A percentile compares a stretch with the other conserved stretches of the same genome.
phyloP scores from a whole-genome alignment of 2,888 invertebrate genomes.

The Mycogona germanica region DNA sequence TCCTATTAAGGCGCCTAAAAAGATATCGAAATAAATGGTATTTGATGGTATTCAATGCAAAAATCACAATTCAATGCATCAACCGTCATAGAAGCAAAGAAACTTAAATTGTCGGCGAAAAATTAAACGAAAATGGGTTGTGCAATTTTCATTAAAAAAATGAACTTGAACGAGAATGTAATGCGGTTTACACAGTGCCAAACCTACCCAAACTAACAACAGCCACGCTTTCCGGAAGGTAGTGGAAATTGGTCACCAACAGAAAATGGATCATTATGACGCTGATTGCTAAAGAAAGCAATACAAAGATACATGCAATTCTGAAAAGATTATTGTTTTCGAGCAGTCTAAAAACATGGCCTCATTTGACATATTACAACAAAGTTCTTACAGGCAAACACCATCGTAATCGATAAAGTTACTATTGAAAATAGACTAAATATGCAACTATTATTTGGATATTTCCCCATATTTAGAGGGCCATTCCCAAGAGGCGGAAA shows the following conservation, averaged over 20 bases:
- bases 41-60: background rate
- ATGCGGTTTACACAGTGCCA: background rate
- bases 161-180: no score
- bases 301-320: slow-evolving; percentile 12
- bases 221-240: slow-evolving; percentile 94
- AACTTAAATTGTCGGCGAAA: background rate
- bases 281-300: slow-evolving; percentile 54
- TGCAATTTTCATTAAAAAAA: no score
- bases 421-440: no score
- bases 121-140: background rate
- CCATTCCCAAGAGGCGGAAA: no score
- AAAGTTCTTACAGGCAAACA: no score
- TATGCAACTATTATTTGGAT: slow-evolving; percentile 4
- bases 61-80: no score
- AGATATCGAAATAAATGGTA: slow-evolving; percentile 9
- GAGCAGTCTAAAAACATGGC: no score
- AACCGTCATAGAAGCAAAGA: background rate
- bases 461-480: background rate
- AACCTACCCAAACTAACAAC: slow-evolving; percentile 67
- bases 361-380: no score
- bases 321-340: no score
- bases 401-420: no score
- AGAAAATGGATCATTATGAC: slow-evolving; percentile 89
- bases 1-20: slow-evolving; percentile 73
- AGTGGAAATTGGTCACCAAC: slow-evolving; percentile 90